phyloP scores from a whole-genome alignment of 2,113 vertebrate species.

The Calonectris borealis region DNA sequence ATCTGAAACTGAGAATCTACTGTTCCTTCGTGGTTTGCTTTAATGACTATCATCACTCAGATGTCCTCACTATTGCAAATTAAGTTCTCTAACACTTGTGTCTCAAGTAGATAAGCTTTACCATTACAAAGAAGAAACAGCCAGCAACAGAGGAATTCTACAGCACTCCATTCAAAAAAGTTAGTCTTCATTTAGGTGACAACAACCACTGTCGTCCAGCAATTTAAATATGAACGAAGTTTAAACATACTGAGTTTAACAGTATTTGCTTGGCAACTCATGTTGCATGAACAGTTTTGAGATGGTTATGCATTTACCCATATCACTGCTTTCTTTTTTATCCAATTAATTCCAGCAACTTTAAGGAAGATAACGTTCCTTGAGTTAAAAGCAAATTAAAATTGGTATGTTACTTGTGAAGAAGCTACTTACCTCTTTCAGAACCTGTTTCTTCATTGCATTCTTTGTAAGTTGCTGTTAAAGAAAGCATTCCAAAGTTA shows the following conservation, averaged over 20 bases:
- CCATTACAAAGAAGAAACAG: not conserved
- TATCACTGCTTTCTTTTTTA: slow-evolving; percentile 19
- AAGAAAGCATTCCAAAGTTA: not conserved
- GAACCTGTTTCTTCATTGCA: slow-evolving; percentile 53
- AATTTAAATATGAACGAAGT: not conserved
- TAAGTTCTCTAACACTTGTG: not conserved
- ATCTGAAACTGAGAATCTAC: not conserved
- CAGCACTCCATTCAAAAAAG: not conserved
- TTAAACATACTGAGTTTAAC: not conserved
- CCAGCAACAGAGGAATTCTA: not conserved
- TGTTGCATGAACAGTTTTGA: not conserved
- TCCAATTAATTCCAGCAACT: slow-evolving; percentile 32
- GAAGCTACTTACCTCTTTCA: slow-evolving; percentile 65
- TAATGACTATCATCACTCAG: not conserved
- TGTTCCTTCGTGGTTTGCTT: not conserved
- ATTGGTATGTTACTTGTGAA: not conserved
- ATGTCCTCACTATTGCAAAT: not conserved
- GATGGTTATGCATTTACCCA: not conserved
- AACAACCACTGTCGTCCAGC: not conserved
- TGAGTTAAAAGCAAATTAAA: not conserved
- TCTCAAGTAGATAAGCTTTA: not conserved
- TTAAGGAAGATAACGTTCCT: not conserved
- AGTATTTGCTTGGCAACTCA: not conserved
- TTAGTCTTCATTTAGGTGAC: not conserved
- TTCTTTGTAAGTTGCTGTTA: slow-evolving; percentile 68